A percentile compares a stretch with the other conserved stretches of the same genome.
phyloP scores from a whole-genome alignment of 2,888 invertebrate genomes.

The Polymixis lichenea region DNA sequence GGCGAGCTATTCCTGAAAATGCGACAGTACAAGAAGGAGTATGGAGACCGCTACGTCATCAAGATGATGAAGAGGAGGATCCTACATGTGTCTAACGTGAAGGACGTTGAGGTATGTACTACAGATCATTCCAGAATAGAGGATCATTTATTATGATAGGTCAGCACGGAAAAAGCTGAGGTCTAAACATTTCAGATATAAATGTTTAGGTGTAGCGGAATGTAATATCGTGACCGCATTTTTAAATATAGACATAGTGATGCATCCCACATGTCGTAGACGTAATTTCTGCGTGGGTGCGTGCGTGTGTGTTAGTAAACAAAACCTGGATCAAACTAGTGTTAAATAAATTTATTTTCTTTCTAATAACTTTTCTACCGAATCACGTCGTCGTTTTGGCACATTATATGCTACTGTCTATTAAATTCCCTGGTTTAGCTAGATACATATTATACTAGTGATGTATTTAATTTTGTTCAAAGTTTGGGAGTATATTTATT shows the following conservation, averaged over 20 bases:
- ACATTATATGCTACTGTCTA: too few relatives aligned
- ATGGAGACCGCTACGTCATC: constrained; percentile 76
- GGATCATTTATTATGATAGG: background rate
- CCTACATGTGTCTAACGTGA: constrained; percentile 80
- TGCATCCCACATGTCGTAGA: background rate
- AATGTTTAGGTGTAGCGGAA: background rate
- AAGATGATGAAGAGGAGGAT: constrained; percentile 77
- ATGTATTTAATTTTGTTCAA: background rate
- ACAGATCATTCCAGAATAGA: background rate
- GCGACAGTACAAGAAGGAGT: constrained; percentile 65
- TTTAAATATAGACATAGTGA: background rate
- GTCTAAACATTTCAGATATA: background rate
- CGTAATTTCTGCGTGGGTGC: too few relatives aligned
- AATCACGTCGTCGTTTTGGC: background rate
- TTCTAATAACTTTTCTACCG: background rate
- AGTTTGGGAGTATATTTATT: background rate
- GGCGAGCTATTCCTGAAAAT: constrained; percentile 74
- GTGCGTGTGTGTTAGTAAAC: too few relatives aligned
- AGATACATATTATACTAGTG: too few relatives aligned
- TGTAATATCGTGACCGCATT: background rate
- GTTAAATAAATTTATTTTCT: too few relatives aligned
- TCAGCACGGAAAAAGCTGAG: background rate
- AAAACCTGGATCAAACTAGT: too few relatives aligned
- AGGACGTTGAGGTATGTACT: constrained; percentile 84
- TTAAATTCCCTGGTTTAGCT: background rate